These are phyloP conservation scores for Apus apus DNA, from an alignment of 2,113 vertebrate genomes.

Conservation along the genomic window DNA sequence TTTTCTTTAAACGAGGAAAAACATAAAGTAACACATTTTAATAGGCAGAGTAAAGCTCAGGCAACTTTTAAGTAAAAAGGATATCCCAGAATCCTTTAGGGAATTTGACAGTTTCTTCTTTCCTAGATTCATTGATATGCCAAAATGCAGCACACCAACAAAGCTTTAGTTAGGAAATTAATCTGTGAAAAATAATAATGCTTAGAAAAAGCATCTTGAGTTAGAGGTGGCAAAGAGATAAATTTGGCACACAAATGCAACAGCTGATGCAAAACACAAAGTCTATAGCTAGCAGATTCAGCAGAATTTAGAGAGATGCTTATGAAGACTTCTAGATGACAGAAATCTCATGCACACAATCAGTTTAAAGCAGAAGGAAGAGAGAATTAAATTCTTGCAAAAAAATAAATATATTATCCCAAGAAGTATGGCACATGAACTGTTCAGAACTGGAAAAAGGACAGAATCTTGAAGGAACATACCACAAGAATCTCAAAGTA, in stretches of 20 bases:
- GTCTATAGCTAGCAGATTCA: background rate
- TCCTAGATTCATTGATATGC: background rate
- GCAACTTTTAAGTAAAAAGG: slow-evolving; percentile 4
- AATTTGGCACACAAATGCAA: background rate
- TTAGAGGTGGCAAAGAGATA: background rate
- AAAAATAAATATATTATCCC: background rate
- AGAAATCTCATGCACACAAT: background rate
- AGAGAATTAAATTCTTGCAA: background rate
- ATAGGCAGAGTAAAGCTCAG: slow-evolving; percentile 23
- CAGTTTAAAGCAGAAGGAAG: background rate
- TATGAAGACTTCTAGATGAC: background rate
- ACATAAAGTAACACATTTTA: slow-evolving; percentile 36
- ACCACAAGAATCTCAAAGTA: background rate
- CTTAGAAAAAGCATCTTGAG: background rate
- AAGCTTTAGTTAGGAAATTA: background rate
- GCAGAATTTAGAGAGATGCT: background rate
- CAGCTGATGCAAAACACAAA: background rate
- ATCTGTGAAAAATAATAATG: background rate
- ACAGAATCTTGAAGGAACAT: background rate
- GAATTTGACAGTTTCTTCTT: background rate
- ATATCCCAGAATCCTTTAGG: slow-evolving; percentile 6
- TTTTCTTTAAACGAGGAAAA: slow-evolving; percentile 31
- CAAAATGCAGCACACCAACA: background rate
- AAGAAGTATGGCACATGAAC: background rate
- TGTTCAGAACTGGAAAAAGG: background rate